Base-by-base conservation (phyloP, 1,140 invertebrate genomes). In the Cydia strobilella region DNA sequence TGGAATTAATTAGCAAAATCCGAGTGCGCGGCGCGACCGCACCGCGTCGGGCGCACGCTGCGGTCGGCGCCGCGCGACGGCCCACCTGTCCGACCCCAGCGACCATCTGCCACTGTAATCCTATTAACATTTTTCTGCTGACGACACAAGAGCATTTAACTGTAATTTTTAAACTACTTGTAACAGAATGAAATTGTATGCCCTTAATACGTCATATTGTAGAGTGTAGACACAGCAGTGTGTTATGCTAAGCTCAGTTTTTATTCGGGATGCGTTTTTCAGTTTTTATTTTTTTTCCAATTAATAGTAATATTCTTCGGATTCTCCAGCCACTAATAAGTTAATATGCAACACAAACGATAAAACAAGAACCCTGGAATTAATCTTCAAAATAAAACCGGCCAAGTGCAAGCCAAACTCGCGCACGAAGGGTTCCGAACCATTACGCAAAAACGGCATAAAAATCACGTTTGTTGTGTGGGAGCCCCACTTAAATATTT, bases 1-100 rank as follows among this genome's bases (percentile, higher is more conserved):
- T 72, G 71, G 79, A 84, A 81, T 82, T 85, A 85, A 85, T 85
- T 84, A 82, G 80, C 79, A 74, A 82, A 82, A 81, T 82, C 79
- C 80, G 74, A 59, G 74, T 69, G 76, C 62, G 76, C 76, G 72
- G 76, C 65, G 74, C 77, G 80, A 85, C 85, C 83, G 74, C 85
- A 85, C 75, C 69, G 72, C 76, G 72, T 35, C 72, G 78, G 72
- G 77, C 76, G 75, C 75, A 73, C 75, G 77, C 72, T 81, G 81
- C 74, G 79, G 78, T 75, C 75, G 72, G 42, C 12, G n/a, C 3
- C 27, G 27, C 27, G 27, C 31, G 74, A 76, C 69, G 74, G 65
- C 76, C 81, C 75, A 84, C 77, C 80, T 84, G 84, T 82, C 81
- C 76, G 45, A 72, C 1, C 18, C 79, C 80, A 63, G 76, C 82